Percentiles rank a stretch among this genome's conserved stretches.
These are phyloP conservation scores for Lepeophtheirus salmonis DNA, from an alignment of 1,140 invertebrate genomes.

Conservation along the genomic window DNA sequence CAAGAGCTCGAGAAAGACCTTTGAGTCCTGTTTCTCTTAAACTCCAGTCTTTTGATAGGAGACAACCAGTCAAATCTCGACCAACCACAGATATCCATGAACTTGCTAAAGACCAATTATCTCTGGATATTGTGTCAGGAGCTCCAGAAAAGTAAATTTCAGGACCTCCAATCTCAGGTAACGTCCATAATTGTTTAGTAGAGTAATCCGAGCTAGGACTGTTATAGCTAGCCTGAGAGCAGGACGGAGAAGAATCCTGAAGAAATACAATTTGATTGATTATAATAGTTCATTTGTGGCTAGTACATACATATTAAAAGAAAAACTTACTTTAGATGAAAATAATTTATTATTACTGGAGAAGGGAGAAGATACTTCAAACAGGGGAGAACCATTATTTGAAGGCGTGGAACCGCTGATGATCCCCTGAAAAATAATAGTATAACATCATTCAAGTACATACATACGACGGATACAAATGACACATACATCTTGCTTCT, in stretches of 20 bases:
- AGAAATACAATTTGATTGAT: no score
- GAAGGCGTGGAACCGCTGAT: neutral
- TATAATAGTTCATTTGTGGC: no score
- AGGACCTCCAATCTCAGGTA: neutral
- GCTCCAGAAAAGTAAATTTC: neutral
- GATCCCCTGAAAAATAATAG: neutral
- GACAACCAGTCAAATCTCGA: conserved; percentile 28
- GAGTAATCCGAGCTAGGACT: neutral
- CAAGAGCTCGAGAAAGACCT: conserved; percentile 23
- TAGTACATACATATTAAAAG: no score
- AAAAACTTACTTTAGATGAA: no score
- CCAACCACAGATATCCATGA: conserved; percentile 30
- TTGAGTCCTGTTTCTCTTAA: conserved; percentile 30
- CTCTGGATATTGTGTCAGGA: neutral
- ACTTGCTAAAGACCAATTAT: neutral
- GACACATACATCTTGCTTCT: neutral
- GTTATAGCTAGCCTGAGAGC: neutral
- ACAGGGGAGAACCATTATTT: neutral
- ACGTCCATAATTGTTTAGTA: neutral
- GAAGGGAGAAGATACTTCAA: neutral
- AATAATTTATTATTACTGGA: neutral
- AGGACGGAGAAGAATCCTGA: neutral
- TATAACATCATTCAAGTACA: neutral
- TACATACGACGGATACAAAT: neutral
- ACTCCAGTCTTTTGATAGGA: conserved; percentile 31